phyloP scores from a whole-genome alignment of 2,113 vertebrate genomes.

The Lucifuga dentata region DNA sequence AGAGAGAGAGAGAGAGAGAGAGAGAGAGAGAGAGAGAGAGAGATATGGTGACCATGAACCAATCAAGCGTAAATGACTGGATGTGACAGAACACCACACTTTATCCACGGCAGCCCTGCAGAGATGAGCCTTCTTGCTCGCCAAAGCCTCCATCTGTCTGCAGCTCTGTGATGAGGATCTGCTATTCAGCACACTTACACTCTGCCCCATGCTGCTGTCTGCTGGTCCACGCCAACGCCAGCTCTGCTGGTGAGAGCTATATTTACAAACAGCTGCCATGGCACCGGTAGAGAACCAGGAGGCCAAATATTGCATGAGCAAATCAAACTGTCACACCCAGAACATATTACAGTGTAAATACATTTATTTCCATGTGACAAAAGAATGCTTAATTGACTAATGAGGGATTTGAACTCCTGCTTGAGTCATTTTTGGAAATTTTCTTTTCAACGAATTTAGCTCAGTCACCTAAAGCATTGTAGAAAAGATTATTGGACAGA shows the following conservation, averaged over 20 bases:
- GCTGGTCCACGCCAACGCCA: slow-evolving; percentile 70
- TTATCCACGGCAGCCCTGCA: slow-evolving; percentile 74
- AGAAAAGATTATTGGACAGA: too few species aligned
- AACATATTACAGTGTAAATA: neutral
- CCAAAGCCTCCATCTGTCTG: slow-evolving; percentile 82
- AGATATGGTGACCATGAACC: slow-evolving; percentile 52
- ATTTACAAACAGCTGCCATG: slow-evolving; percentile 84
- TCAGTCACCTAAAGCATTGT: too few species aligned
- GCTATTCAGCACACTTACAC: slow-evolving; percentile 60
- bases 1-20: neutral
- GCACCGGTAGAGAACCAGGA: slow-evolving; percentile 35
- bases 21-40: slow-evolving; percentile 9
- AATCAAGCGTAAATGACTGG: slow-evolving; percentile 70
- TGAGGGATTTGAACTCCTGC: too few species aligned
- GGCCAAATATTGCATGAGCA: slow-evolving; percentile 25
- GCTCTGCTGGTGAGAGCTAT: slow-evolving; percentile 82
- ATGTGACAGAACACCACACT: slow-evolving; percentile 82
- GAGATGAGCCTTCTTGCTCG: slow-evolving; percentile 53
- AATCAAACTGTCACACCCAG: slow-evolving; percentile 18
- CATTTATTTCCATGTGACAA: neutral
- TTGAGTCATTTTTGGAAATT: too few species aligned
- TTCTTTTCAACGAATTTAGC: too few species aligned
- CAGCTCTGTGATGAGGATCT: slow-evolving; percentile 70
- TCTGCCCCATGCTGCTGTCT: slow-evolving; percentile 61
- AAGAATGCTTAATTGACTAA: too few species aligned